Evolutionary conservation across 2,113 vertebrate genomes (phyloP).

Genomic region (Hirundichthys speculiger): DNA sequence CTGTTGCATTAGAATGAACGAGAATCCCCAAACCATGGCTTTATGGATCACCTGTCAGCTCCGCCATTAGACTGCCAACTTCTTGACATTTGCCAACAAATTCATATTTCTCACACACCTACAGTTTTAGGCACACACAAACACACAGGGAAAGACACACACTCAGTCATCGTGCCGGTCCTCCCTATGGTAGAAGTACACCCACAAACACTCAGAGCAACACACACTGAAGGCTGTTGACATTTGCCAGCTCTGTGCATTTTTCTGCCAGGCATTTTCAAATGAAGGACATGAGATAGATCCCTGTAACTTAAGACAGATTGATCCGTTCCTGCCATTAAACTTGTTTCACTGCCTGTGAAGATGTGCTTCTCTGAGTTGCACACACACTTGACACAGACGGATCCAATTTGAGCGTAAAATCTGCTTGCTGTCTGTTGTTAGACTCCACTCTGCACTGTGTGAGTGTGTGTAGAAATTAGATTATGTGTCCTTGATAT

Average conservation of each 20-base stretch:
- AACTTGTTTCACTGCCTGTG: conserved; percentile 59
- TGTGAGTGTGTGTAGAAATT: conserved; percentile 58
- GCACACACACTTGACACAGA: conserved; percentile 47
- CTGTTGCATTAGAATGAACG: conserved; percentile 70
- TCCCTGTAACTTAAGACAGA: conserved; percentile 72
- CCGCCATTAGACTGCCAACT: conserved; percentile 74
- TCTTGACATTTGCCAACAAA: conserved; percentile 81
- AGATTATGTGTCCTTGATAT: conserved; percentile 62
- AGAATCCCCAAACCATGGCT: conserved; percentile 65
- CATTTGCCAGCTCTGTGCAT: conserved; percentile 70
- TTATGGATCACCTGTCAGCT: conserved; percentile 77
- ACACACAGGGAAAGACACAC: conserved; percentile 27
- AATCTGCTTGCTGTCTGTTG: conserved; percentile 66
- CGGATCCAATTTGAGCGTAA: conserved; percentile 69
- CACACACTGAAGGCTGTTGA: conserved; percentile 71
- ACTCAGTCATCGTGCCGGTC: conserved; percentile 50
- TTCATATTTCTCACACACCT: conserved; percentile 70
- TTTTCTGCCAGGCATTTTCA: conserved; percentile 68
- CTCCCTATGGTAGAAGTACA: conserved; percentile 45
- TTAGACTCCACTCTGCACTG: conserved; percentile 48
- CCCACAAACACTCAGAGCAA: conserved; percentile 13
- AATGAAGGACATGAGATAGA: conserved; percentile 72
- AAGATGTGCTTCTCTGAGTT: conserved; percentile 45
- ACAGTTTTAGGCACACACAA: conserved; percentile 10
- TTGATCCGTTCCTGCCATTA: conserved; percentile 71